phyloP scores from a whole-genome alignment of 2,888 invertebrate species.

The Thereva unica region DNA sequence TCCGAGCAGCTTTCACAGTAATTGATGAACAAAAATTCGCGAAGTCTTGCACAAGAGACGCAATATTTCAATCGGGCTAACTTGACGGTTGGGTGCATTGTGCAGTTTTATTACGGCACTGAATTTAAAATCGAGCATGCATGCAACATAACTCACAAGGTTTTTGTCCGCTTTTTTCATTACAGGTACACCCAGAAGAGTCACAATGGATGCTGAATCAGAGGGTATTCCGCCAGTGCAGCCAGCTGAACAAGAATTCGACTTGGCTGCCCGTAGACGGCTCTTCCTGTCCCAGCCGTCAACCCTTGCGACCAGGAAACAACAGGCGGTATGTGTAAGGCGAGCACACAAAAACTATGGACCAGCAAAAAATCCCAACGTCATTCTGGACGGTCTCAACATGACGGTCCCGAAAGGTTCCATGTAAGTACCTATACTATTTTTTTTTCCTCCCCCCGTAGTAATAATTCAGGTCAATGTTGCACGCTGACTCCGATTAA shows the following conservation, averaged over 20 bases:
- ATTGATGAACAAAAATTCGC: too few relatives aligned
- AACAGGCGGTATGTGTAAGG: conserved; percentile 83
- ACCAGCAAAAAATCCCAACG: conserved; percentile 73
- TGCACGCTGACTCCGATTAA: too few relatives aligned
- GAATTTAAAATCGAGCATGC: too few relatives aligned
- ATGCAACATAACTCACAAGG: not conserved
- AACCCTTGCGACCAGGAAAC: conserved; percentile 70
- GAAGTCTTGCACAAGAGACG: too few relatives aligned
- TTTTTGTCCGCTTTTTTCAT: not conserved
- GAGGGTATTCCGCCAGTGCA: conserved; percentile 56
- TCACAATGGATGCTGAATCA: conserved; percentile 56
- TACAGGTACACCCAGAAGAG: not conserved
- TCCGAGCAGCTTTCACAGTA: too few relatives aligned
- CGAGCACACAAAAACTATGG: conserved; percentile 86
- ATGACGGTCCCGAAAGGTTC: conserved; percentile 91
- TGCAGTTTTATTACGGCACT: too few relatives aligned
- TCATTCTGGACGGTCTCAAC: conserved; percentile 83
- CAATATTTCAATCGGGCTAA: too few relatives aligned
- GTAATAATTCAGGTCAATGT: too few relatives aligned
- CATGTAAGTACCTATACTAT: conserved; percentile 67
- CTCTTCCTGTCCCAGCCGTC: conserved; percentile 69
- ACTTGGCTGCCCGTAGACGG: conserved; percentile 61
- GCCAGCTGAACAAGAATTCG: conserved; percentile 55
- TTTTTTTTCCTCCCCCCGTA: not conserved
- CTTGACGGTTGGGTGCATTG: too few relatives aligned